Base-by-base conservation (phyloP, 2,797 vertebrate species). In the Tenualosa ilisha region DNA sequence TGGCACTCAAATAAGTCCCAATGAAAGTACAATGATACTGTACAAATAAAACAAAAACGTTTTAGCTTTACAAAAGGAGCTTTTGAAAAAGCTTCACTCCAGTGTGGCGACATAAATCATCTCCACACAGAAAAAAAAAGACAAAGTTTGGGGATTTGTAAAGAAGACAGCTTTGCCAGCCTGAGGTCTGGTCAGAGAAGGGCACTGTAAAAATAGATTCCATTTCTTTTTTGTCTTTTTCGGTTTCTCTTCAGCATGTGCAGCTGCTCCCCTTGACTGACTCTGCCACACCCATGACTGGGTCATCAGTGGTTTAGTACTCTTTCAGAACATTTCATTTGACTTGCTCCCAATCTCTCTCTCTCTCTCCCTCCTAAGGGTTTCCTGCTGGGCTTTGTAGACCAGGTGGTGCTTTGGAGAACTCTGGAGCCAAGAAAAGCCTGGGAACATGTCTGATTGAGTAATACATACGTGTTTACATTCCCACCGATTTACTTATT, bases 201-300 rank as follows among this genome's bases (percentile, higher is more conserved):
- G 40, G 17, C 37, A 46, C 17, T 22, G 72, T 9, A 46, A 40
- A 79, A 43, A 40, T 79, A 43, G 72, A 17, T 46, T 79, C 0
- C 40, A 72, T 61, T 49, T 5, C 46, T 49, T 61, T 61, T 24
- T 61, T 17, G 6, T 46, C 6, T 75, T 75, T 75, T 75, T 43
- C 15, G 2, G 15, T 15, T 31, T 43, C 37, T 43, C 17, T 43
- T 79, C 37, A 20, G 40, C 20, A 79, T 79, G 15, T 79, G 72
- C 72, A 79, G 72, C 72, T 79, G 72, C 46, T 79, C 40, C 72
- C 72, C 40, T 40, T 79, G 72, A 37, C 20, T 46, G 40, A 46
- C 40, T 79, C 40, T 3, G 7, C 72, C 72, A 79, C 72, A 43
- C 72, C 72, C 72, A 43, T 79, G 72, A 79, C 72, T 79, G 72